Base-by-base conservation (phyloP, 2,888 invertebrate genomes). In the Chydorus sphaericus region DNA sequence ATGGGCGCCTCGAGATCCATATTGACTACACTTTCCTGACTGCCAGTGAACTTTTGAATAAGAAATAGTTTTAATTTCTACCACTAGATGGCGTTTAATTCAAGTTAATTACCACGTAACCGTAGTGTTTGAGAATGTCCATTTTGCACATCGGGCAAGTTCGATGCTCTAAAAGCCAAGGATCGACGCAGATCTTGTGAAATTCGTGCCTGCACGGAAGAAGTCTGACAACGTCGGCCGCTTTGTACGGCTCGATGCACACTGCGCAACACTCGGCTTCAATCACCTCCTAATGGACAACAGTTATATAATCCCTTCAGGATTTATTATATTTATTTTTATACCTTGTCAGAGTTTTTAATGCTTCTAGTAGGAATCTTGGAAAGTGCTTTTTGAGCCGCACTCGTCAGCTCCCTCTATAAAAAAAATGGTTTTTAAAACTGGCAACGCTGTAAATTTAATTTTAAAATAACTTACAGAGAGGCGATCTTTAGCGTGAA, bases 91-190 rank as follows among this genome's bases (percentile, higher is more conserved):
- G 8, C 14, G 20, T 10, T 5, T 7, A 48, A 16, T 5, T 36
- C 4, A 38, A 38, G 26, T 18, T 16, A 57, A 44, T 81, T 70
- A 85, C 86, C 79, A 85, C 83, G 71, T 84, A 85, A 61, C 88
- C 88, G 66, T 87, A 88, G 68, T 85, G 82, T 67, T 90, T 85
- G 60, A 94, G 78, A 64, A 94, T 93, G 72, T 94, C 93, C 81
- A 89, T 82, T 72, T 93, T 93, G 74, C 93, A 94, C 90, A 94
- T 92, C 10, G 93, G 93, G 70, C 93, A 94, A 31, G 92, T 92
- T 61, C 92, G 78, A 70, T 93, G 91, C 68, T 93, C 92, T 66
- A 94, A 73, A 59, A 94, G 76, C 93, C 93, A 94, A 18, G 92
- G 93, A 73, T 94, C 93, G 66, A 94, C 91, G 75, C 93, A 94